These are phyloP conservation scores for Pangasianodon hypophthalmus DNA, from an alignment of 2,113 vertebrate genomes.

Conservation along the genomic window DNA sequence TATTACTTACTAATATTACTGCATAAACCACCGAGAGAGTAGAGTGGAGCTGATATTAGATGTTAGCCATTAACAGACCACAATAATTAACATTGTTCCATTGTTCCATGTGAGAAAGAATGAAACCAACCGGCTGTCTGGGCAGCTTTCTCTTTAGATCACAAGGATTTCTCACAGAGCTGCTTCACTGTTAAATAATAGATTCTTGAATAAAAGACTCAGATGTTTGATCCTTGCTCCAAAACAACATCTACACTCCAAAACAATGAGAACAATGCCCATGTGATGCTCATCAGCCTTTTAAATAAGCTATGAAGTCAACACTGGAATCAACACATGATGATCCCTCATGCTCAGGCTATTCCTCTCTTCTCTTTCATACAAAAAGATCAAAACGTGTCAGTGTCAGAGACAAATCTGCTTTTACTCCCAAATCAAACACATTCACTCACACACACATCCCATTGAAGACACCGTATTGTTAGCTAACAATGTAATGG, in stretches of 20 bases:
- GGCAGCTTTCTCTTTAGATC: not conserved
- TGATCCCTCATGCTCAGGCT: conserved; percentile 11
- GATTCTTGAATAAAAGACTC: not conserved
- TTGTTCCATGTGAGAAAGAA: not conserved
- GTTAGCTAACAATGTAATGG: not conserved
- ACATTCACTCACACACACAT: not conserved
- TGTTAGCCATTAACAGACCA: not conserved
- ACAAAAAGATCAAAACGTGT: not conserved
- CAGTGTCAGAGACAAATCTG: not conserved
- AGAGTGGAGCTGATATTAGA: not conserved
- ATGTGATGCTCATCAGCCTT: not conserved
- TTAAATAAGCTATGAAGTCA: not conserved
- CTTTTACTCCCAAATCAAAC: not conserved
- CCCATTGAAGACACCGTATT: not conserved
- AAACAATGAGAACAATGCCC: not conserved
- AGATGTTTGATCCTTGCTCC: not conserved
- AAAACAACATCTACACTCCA: not conserved
- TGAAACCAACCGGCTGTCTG: no score
- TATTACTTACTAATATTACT: not conserved
- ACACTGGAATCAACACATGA: not conserved
- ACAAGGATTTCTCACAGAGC: not conserved
- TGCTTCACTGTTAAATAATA: not conserved
- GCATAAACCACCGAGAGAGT: not conserved
- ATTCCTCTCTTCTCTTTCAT: conserved; percentile 2
- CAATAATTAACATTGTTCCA: not conserved